phyloP scores from a whole-genome alignment of 2,888 invertebrate species.

The Eledona agricola region DNA sequence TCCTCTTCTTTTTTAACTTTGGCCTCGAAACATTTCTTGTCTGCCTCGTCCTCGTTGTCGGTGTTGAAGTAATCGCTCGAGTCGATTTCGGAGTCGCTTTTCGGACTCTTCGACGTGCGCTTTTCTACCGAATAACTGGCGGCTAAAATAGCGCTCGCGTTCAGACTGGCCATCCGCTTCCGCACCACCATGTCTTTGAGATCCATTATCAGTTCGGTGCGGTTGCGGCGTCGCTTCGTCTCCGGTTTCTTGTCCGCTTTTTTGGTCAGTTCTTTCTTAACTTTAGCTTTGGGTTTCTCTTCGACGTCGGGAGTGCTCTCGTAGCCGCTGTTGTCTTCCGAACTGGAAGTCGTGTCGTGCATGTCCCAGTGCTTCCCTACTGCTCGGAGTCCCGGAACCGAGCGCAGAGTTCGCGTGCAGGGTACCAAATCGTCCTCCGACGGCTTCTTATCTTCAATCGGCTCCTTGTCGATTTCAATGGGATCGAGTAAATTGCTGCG shows the following conservation, averaged over 20 bases:
- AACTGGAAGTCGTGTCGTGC: slow-evolving; percentile 72
- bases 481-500: slow-evolving; percentile 71
- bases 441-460: slow-evolving; percentile 42
- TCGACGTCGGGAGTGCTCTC: slow-evolving; percentile 43
- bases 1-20: slow-evolving; percentile 67
- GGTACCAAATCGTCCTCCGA: slow-evolving; percentile 39
- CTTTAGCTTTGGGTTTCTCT: slow-evolving; percentile 47
- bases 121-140: slow-evolving; percentile 84
- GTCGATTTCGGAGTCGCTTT: slow-evolving; percentile 63
- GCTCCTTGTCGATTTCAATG: slow-evolving; percentile 40
- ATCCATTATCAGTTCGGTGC: slow-evolving; percentile 77
- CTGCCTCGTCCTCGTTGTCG: slow-evolving; percentile 60
- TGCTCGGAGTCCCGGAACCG: slow-evolving; percentile 78
- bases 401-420: slow-evolving; percentile 71
- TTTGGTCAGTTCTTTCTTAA: slow-evolving; percentile 52
- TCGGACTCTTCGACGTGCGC: slow-evolving; percentile 64
- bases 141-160: slow-evolving; percentile 89
- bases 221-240: slow-evolving; percentile 67
- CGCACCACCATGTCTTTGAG: slow-evolving; percentile 87
- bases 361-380: slow-evolving; percentile 88
- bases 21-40: slow-evolving; percentile 59
- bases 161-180: slow-evolving; percentile 91
- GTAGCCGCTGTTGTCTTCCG: slow-evolving; percentile 57
- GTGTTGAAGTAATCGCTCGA: slow-evolving; percentile 65
- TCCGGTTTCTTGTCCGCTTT: slow-evolving; percentile 55